Conservation (phyloP, 2,888 invertebrate genomes). For the Dicyrtomina minuta region DNA sequence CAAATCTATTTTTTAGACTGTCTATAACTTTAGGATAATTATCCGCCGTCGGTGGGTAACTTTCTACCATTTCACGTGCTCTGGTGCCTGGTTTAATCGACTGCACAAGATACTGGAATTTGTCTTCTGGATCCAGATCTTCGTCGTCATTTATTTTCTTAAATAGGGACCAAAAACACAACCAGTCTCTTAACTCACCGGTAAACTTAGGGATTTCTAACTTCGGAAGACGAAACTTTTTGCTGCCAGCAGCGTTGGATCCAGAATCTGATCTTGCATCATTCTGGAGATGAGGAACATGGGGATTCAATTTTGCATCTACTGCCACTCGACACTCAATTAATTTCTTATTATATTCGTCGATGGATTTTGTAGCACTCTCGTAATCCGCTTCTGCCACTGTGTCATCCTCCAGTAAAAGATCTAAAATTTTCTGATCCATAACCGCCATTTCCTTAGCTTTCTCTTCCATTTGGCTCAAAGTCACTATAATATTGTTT, state of each 20-base stretch:
- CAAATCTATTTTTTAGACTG: slow-evolving; percentile 31
- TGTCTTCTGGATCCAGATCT: slow-evolving; percentile 28
- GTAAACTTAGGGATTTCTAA: slow-evolving; percentile 50
- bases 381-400: not conserved
- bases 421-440: not conserved
- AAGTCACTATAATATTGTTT: too few species aligned
- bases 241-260: too few species aligned
- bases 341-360: not conserved
- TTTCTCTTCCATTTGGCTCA: slow-evolving; percentile 1
- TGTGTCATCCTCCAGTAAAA: not conserved
- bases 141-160: slow-evolving; percentile 51
- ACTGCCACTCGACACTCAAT: not conserved
- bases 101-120: slow-evolving; percentile 51
- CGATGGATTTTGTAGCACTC: not conserved
- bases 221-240: slow-evolving; percentile 43
- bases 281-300: not conserved
- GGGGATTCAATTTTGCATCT: not conserved
- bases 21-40: slow-evolving; percentile 53
- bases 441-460: not conserved
- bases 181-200: slow-evolving; percentile 50
- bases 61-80: slow-evolving; percentile 50
- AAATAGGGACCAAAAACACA: slow-evolving; percentile 53
- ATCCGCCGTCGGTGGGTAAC: slow-evolving; percentile 40
- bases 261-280: not conserved
- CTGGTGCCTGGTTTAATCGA: slow-evolving; percentile 42